phyloP scores from a whole-genome alignment of 35 echinoderm and acorn worm species.

The Apostichopus parvimensis region DNA sequence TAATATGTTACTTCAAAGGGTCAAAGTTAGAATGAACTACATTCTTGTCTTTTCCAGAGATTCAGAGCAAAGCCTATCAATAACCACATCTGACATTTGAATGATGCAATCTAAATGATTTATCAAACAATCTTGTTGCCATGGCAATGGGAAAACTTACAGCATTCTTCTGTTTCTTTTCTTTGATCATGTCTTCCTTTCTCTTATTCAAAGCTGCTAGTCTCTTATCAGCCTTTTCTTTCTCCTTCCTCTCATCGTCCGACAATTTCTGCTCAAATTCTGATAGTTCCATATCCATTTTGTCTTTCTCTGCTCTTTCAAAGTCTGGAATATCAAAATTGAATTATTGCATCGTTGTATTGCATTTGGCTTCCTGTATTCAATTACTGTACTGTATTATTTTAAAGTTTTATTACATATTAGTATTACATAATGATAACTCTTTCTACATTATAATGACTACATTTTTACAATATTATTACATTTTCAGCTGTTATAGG shows the following conservation, averaged over 20 bases:
- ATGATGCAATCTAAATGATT: too few species aligned
- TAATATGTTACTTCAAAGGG: too few species aligned
- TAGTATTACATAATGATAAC: too few species aligned
- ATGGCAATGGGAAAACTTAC: slow-evolving; percentile 21
- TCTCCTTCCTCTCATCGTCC: slow-evolving; percentile 88
- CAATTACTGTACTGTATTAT: too few species aligned
- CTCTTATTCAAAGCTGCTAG: slow-evolving; percentile 82
- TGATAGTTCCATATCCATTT: slow-evolving; percentile 67
- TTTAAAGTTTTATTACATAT: too few species aligned
- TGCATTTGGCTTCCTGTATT: too few species aligned
- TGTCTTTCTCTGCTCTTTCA: slow-evolving; percentile 67
- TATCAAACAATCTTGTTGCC: not conserved
- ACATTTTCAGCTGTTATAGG: too few species aligned
- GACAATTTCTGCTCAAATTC: slow-evolving; percentile 73
- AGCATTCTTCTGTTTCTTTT: slow-evolving; percentile 89
- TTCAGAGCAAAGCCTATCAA: not conserved
- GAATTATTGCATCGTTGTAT: too few species aligned
- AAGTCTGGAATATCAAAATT: slow-evolving; percentile 57
- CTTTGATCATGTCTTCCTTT: slow-evolving; percentile 88
- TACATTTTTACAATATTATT: too few species aligned
- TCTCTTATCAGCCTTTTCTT: slow-evolving; percentile 78
- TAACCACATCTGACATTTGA: too few species aligned
- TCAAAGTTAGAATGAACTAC: too few species aligned
- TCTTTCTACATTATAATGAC: too few species aligned
- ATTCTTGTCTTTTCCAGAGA: not conserved